These are phyloP conservation scores for Sphyrna mokarran DNA, from an alignment of 2,113 vertebrate genomes.

Conservation along the genomic window DNA sequence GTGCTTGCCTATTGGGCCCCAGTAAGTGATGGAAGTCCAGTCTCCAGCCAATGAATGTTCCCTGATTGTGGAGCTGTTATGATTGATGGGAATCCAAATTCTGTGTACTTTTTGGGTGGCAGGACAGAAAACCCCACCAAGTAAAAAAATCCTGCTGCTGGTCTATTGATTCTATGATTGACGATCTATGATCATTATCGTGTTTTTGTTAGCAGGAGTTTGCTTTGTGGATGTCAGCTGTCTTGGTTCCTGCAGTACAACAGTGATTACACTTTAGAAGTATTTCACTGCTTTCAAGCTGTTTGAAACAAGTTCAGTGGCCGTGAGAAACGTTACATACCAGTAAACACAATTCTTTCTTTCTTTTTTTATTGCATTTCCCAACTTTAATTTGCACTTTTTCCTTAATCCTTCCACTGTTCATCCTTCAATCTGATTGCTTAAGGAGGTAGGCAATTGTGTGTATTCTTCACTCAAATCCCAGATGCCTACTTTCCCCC, in stretches of 20 bases:
- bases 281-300: neutral
- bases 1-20: no score
- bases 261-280: neutral
- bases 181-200: no score
- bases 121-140: no score
- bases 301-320: neutral
- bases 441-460: neutral
- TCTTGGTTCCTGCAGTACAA: neutral
- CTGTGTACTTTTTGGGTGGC: neutral
- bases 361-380: neutral
- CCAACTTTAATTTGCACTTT: neutral
- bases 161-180: no score
- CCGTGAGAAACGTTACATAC: neutral
- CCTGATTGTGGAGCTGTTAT: neutral
- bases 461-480: neutral
- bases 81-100: neutral
- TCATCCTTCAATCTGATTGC: neutral
- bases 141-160: no score
- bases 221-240: neutral
- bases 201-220: neutral
- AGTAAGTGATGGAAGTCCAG: neutral
- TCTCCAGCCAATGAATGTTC: neutral
- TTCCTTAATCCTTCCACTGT: neutral
- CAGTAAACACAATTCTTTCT: neutral
- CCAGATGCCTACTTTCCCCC: neutral